Conservation (phyloP, 1,140 invertebrate genomes). For the Plutomurus gul region DNA sequence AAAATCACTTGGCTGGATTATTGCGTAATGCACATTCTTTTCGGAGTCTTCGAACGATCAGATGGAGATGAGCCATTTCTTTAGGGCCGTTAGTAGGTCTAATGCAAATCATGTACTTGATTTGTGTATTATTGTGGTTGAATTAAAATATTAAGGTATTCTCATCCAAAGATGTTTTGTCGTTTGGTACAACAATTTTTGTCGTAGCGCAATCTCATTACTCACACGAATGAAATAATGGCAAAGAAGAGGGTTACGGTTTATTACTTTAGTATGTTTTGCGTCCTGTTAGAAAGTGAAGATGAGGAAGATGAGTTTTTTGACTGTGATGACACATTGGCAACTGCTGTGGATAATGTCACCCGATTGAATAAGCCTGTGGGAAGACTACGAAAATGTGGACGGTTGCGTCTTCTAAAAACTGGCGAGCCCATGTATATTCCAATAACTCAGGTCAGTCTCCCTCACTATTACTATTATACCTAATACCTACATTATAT, state of each 20-base stretch:
- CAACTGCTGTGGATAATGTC: constrained; percentile 35
- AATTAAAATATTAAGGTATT: too few species aligned
- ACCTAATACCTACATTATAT: background rate
- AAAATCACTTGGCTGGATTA: too few species aligned
- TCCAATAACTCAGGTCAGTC: constrained; percentile 77
- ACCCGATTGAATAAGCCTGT: constrained; percentile 62
- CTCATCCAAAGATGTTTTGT: too few species aligned
- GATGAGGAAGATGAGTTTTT: constrained; percentile 73
- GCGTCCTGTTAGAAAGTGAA: constrained; percentile 39
- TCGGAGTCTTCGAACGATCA: too few species aligned
- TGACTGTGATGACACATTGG: constrained; percentile 66
- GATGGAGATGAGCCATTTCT: too few species aligned
- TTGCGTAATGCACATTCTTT: too few species aligned
- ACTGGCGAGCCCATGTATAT: constrained; percentile 77
- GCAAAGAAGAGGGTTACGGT: background rate
- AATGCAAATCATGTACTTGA: too few species aligned
- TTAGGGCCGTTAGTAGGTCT: too few species aligned
- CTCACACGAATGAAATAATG: background rate
- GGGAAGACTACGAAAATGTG: constrained; percentile 72
- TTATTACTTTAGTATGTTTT: constrained; percentile 18
- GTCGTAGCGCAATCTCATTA: too few species aligned
- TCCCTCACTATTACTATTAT: background rate
- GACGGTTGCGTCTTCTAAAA: constrained; percentile 68
- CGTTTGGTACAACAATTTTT: too few species aligned
- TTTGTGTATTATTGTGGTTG: too few species aligned